Evolutionary conservation across 2,113 vertebrate species (phyloP).

Genomic region (Tragelaphus imberbis): DNA sequence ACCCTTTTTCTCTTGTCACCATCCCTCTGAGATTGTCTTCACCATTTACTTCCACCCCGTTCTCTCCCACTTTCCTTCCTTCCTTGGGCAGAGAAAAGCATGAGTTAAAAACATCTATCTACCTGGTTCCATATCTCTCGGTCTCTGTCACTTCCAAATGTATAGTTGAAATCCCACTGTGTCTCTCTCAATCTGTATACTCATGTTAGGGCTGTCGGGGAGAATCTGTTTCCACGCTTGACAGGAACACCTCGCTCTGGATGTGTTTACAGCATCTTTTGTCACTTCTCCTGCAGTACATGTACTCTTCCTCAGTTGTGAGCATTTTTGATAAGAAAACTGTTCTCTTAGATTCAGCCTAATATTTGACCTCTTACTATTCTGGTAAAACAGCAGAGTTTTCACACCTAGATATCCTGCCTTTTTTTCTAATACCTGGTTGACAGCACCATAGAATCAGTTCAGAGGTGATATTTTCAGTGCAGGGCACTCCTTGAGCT

Average conservation of each 20-base stretch:
- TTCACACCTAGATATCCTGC: background rate
- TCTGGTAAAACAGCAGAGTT: background rate
- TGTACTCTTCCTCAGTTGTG: background rate
- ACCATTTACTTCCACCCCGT: background rate
- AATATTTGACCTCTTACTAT: background rate
- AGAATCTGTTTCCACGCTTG: background rate
- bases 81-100: background rate
- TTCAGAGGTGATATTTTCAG: background rate
- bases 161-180: background rate
- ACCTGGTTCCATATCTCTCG: background rate
- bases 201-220: rapidly evolving
- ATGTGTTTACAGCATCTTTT: background rate
- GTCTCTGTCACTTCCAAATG: background rate
- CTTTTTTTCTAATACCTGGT: background rate
- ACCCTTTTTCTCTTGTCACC: background rate
- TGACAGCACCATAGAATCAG: background rate
- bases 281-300: background rate
- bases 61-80: background rate
- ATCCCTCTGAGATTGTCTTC: background rate
- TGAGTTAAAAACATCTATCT: background rate
- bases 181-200: background rate
- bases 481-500: background rate
- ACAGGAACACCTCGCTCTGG: background rate
- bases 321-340: background rate
- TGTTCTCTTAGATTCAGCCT: background rate